A percentile compares a stretch with the other conserved stretches of the same genome.
These are phyloP conservation scores for Brachyopa scutellaris DNA, from an alignment of 2,888 invertebrate genomes.

Conservation along the genomic window DNA sequence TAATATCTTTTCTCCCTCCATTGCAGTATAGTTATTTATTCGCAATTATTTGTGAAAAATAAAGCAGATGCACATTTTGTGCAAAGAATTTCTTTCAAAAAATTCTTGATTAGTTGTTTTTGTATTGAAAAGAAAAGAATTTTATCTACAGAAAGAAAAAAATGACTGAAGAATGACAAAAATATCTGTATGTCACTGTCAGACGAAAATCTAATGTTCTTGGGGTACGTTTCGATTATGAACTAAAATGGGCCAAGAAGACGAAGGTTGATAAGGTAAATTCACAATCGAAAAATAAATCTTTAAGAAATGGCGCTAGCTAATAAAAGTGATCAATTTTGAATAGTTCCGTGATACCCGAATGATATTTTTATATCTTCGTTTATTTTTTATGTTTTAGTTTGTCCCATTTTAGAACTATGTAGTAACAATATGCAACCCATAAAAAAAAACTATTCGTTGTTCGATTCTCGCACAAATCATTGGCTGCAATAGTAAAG, in stretches of 20 bases:
- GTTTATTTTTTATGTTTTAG: no score
- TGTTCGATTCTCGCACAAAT: no score
- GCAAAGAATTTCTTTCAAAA: conserved; percentile 2
- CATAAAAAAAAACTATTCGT: no score
- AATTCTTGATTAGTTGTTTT: conserved; percentile 29
- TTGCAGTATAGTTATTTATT: conserved; percentile 67
- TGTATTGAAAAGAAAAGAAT: conserved; percentile 45
- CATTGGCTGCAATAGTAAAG: no score
- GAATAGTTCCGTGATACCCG: no score
- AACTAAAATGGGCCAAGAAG: conserved; percentile 11
- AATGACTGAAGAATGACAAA: conserved; percentile 53
- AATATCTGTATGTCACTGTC: conserved; percentile 60
- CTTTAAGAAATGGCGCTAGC: no score
- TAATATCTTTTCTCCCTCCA: conserved; percentile 87
- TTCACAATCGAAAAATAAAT: conserved; percentile 36
- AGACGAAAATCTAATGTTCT: conserved; percentile 18
- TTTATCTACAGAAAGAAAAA: conserved; percentile 37
- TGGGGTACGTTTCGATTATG: conserved; percentile 40
- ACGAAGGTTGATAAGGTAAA: no score
- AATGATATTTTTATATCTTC: no score
- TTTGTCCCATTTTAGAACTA: no score
- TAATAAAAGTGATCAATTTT: no score
- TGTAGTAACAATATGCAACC: no score
- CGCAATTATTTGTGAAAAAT: conserved; percentile 8
- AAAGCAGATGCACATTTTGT: conserved; percentile 53